Percentiles rank a stretch among this genome's conserved stretches.
Evolutionary conservation across 2,888 invertebrate species (phyloP).

Genomic region (Cerastis rubricosa): DNA sequence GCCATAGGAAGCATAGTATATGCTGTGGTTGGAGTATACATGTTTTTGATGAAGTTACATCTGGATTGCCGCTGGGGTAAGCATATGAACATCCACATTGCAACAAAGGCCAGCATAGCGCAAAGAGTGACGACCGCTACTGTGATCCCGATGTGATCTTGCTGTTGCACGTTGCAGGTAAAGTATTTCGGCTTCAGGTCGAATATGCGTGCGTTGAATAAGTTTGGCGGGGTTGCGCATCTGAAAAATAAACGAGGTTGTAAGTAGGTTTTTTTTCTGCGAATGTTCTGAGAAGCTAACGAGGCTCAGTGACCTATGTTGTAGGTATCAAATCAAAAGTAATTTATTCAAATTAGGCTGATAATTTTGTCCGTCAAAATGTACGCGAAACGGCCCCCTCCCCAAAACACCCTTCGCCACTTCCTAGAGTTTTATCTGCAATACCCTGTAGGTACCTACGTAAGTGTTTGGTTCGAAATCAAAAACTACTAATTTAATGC

Average conservation of each 20-base stretch:
- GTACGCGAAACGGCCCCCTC: background rate
- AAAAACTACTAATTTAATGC: background rate
- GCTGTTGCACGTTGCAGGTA: slow-evolving; percentile 72
- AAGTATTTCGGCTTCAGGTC: slow-evolving; percentile 85
- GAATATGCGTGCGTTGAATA: slow-evolving; percentile 85
- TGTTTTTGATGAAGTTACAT: slow-evolving; percentile 68
- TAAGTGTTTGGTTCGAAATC: background rate
- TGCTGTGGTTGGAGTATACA: slow-evolving; percentile 72
- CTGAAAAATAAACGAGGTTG: slow-evolving; percentile 76
- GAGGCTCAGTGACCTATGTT: background rate
- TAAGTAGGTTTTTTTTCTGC: background rate
- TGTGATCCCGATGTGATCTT: slow-evolving; percentile 70
- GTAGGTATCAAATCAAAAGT: background rate
- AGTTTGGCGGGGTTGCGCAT: slow-evolving; percentile 84
- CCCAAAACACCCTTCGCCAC: background rate
- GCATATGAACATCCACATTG: slow-evolving; percentile 82
- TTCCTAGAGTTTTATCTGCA: background rate
- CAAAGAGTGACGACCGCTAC: slow-evolving; percentile 76
- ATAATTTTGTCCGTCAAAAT: background rate
- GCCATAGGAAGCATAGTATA: slow-evolving; percentile 79
- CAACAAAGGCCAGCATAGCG: slow-evolving; percentile 73
- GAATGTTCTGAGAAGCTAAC: background rate
- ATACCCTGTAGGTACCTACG: background rate
- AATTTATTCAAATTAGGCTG: background rate
- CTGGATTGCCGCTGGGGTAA: slow-evolving; percentile 75